Evolutionary conservation across 2,888 invertebrate species (phyloP).

Genomic region (Suillia variegata): DNA sequence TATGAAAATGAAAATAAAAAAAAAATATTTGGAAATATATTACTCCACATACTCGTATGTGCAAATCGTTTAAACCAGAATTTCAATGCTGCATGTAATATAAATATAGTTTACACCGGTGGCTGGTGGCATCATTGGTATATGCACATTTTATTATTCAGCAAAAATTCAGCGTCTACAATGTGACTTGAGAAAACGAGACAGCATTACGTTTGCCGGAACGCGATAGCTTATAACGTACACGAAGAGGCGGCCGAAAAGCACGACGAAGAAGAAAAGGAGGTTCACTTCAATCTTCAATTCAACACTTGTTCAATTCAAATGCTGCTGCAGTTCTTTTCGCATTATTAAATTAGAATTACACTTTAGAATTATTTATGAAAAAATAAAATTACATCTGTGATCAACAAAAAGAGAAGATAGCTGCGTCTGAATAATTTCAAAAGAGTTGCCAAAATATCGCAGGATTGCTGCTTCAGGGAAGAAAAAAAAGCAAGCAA

Average conservation of each 20-base stretch:
- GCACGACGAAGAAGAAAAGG: slow-evolving; percentile 31
- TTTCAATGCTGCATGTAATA: no score
- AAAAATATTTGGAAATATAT: no score
- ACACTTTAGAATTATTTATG: slow-evolving; percentile 34
- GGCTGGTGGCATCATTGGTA: no score
- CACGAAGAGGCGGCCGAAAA: slow-evolving; percentile 23
- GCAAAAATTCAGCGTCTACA: no score
- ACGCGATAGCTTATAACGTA: slow-evolving; percentile 20
- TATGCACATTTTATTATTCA: no score
- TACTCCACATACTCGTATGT: no score
- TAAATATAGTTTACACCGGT: no score
- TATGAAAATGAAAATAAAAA: no score
- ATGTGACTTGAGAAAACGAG: no score
- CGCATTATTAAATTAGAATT: slow-evolving; percentile 44
- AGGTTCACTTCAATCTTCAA: slow-evolving; percentile 52
- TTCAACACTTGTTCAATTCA: slow-evolving; percentile 58
- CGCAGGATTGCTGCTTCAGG: slow-evolving; percentile 20
- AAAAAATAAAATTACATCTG: slow-evolving; percentile 49
- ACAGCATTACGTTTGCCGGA: no score
- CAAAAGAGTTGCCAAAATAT: slow-evolving; percentile 32
- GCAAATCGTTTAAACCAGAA: no score
- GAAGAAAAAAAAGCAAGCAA: slow-evolving; percentile 30
- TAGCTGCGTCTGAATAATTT: slow-evolving; percentile 24
- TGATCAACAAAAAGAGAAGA: slow-evolving; percentile 46
- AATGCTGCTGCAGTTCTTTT: slow-evolving; percentile 54